Evolutionary conservation across 2,888 invertebrate species (phyloP), one percentile per base, ranked within the genome.

Genomic region (Graphium colonna): DNA sequence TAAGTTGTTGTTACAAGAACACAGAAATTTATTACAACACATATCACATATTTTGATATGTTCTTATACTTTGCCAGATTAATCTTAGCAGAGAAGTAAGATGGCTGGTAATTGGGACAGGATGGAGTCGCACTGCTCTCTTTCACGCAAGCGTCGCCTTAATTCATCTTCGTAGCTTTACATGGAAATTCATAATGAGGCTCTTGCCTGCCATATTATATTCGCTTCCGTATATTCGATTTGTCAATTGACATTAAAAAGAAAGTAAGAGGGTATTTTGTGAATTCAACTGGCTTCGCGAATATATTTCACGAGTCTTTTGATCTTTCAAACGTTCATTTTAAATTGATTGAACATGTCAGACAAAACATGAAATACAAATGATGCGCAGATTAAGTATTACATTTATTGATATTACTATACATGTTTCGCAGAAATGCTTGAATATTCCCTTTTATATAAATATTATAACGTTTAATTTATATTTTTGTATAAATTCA

Each of bases 11-110:
- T n/a, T n/a, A n/a, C n/a, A n/a, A n/a, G n/a, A n/a, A n/a, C n/a
- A n/a, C n/a, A n/a, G n/a, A 52, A 62, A 70, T 70, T 69, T 69
- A 70, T 68, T 57, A 64, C 57, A 65, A 65, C 69, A 64, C 64
- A 60, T 65, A 60, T 65, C 60, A 66, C 59, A 64, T 65, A 63
- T 63, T 67, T 62, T 63, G 63, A 60, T 61, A 59, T 60, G 58
- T 58, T 56, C 48, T 40, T 56, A 51, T 48, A 26, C 43, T 48
- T 39, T 12, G 7, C 36, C 49, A 46, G 42, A 51, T 51, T 55
- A 42, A 39, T 31, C 47, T 41, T 26, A 28, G 45, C 26, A 49
- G 44, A 44, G 49, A 54, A 28, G 39, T 26, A 53, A 53, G 41
- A 48, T 53, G 49, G 53, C 43, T 43, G 49, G 44, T 53, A 53